Evolutionary conservation across 2,113 vertebrate species (phyloP), one percentile per base, ranked within the genome.

Genomic region (Tichodroma muraria): DNA sequence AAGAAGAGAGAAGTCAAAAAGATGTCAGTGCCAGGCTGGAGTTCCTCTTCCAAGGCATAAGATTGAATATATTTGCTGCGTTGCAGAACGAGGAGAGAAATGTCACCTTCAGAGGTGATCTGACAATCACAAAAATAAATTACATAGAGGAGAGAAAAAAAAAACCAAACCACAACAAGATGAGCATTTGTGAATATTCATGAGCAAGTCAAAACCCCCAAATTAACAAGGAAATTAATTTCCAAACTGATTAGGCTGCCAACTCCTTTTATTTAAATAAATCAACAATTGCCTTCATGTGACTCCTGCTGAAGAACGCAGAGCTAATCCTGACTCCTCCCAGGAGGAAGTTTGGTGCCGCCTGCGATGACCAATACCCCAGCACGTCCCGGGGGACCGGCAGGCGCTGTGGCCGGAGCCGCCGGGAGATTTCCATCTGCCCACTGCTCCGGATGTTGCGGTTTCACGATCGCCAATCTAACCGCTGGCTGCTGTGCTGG

Each of bases 161-260:
- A 63, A 42, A 40, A 87, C 6, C 15, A 42, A 52, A 24, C 6
- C 15, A 85, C 54, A 47, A 64, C 49, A 59, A 90, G 47, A 94
- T 37, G 86, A 95, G 85, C 50, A 54, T 90, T 91, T 80, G 92
- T 96, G 94, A 96, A 97, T 97, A 97, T 96, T 96, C 95, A 97
- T 94, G 87, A 97, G 90, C 91, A 89, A 96, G 95, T 96, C 88
- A 95, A 96, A 94, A 73, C 83, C 83, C 85, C 85, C 69, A 89
- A 96, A 97, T 96, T 96, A 97, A 96, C 92, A 95, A 88, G 94
- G 93, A 97, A 91, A 96, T 97, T 97, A 96, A 97, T 97, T 97
- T 91, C 85, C 88, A 95, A 95, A 95, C 89, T 97, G 96, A 97
- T 97, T 96, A 95, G 95, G 47, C 83, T 97, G 96, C 85, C 94